phyloP scores from a whole-genome alignment of 1,140 invertebrate genomes.

The Neodiprion lecontei region DNA sequence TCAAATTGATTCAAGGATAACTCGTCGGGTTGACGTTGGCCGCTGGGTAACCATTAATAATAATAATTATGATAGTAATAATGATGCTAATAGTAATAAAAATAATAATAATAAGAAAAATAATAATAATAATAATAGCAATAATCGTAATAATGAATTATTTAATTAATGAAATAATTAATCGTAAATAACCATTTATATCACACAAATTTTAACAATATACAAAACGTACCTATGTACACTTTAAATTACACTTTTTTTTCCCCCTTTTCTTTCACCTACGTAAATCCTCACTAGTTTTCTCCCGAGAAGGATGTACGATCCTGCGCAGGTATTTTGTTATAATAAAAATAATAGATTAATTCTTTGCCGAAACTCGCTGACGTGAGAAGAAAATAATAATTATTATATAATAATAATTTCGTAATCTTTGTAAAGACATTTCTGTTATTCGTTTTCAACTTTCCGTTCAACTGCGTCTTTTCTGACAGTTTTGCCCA shows the following conservation, averaged over 20 bases:
- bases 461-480: too few species aligned
- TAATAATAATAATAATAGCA: neutral
- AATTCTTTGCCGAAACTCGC: too few species aligned
- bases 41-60: neutral
- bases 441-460: too few species aligned
- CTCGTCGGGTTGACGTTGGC: neutral
- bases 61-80: neutral
- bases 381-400: too few species aligned
- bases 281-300: too few species aligned
- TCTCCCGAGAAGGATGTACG: too few species aligned
- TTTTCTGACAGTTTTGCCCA: too few species aligned
- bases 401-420: too few species aligned
- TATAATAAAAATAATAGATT: too few species aligned
- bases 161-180: slow-evolving; percentile 23
- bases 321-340: too few species aligned
- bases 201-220: slow-evolving; percentile 65
- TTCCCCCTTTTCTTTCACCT: slow-evolving; percentile 25
- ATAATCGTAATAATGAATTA: neutral
- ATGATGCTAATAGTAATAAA: neutral
- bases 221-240: slow-evolving; percentile 64
- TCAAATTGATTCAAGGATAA: neutral
- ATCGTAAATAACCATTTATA: slow-evolving; percentile 62
- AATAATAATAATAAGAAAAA: neutral
- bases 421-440: too few species aligned
- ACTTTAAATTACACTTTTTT: slow-evolving; percentile 61